These are phyloP conservation scores for Tinea pellionella DNA, from an alignment of 2,888 invertebrate species.

Conservation along the genomic window DNA sequence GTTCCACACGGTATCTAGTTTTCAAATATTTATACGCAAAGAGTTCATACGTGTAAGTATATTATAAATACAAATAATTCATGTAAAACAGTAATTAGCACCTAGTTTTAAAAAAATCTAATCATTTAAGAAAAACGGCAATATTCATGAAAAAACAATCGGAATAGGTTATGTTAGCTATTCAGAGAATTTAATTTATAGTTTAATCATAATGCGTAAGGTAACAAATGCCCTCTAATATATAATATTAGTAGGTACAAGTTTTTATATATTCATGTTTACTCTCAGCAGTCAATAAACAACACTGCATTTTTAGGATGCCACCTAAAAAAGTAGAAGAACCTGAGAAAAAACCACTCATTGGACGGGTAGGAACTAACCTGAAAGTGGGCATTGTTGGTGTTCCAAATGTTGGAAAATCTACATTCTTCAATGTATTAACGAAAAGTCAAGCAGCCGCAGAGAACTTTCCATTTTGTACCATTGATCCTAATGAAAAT, in stretches of 20 bases:
- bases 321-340: conserved; percentile 92
- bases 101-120: too few species aligned
- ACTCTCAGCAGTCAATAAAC: too few species aligned
- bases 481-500: conserved; percentile 99
- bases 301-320: conserved; percentile 59
- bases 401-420: conserved; percentile 98
- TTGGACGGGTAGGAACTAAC: conserved; percentile 96
- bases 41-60: neutral
- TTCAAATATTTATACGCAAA: neutral
- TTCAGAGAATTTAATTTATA: neutral
- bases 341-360: conserved; percentile 88
- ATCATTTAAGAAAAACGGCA: too few species aligned
- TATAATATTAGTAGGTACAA: too few species aligned
- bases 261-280: too few species aligned
- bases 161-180: neutral
- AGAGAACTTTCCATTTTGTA: conserved; percentile 99
- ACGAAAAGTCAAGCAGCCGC: conserved; percentile 98
- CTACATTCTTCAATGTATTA: conserved; percentile 98
- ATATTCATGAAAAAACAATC: too few species aligned
- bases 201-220: neutral
- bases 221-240: too few species aligned
- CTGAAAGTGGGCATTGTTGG: conserved; percentile 96
- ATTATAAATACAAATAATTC: neutral
- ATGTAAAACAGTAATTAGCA: too few species aligned
- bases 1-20: neutral